phyloP scores from a whole-genome alignment of 2,797 vertebrate species.

The Sebastes wilsoni region DNA sequence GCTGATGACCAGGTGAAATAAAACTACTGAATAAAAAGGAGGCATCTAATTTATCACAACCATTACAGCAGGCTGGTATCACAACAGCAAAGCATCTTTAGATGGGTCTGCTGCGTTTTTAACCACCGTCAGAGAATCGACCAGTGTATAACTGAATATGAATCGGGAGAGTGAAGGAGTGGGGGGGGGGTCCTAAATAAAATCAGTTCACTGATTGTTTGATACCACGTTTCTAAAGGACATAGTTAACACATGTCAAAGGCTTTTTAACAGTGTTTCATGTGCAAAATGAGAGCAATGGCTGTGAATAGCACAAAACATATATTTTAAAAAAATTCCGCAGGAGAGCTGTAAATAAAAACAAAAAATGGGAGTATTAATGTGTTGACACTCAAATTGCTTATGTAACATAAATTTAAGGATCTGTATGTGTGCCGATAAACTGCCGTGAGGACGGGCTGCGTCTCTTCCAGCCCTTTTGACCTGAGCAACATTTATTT shows the following conservation, averaged over 20 bases:
- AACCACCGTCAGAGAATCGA: slow-evolving; percentile 33
- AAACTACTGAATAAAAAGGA: slow-evolving; percentile 28
- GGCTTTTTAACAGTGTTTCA: slow-evolving; percentile 70
- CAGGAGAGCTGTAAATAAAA: slow-evolving; percentile 58
- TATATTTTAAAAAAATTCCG: slow-evolving; percentile 5
- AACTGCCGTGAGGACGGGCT: slow-evolving; percentile 71
- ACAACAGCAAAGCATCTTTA: slow-evolving; percentile 43
- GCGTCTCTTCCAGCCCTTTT: slow-evolving; percentile 71
- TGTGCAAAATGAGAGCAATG: slow-evolving; percentile 82
- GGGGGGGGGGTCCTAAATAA: slow-evolving; percentile 23
- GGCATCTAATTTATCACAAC: slow-evolving; percentile 41
- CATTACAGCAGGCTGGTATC: slow-evolving; percentile 83
- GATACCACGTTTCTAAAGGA: slow-evolving; percentile 57
- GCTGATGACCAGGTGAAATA: slow-evolving; percentile 28
- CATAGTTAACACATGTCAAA: slow-evolving; percentile 62
- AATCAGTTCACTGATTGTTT: slow-evolving; percentile 51
- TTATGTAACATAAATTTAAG: slow-evolving; percentile 67
- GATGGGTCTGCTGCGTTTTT: slow-evolving; percentile 31
- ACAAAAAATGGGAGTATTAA: slow-evolving; percentile 53
- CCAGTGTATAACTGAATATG: slow-evolving; percentile 52
- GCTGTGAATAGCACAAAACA: slow-evolving; percentile 70
- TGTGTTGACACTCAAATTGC: slow-evolving; percentile 64
- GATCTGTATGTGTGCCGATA: slow-evolving; percentile 74
- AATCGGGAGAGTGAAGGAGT: not conserved
- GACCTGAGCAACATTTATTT: slow-evolving; percentile 84